Percentiles rank a stretch among this genome's conserved stretches.
phyloP scores from a whole-genome alignment of 1,140 invertebrate species.

The Bombus confusus region DNA sequence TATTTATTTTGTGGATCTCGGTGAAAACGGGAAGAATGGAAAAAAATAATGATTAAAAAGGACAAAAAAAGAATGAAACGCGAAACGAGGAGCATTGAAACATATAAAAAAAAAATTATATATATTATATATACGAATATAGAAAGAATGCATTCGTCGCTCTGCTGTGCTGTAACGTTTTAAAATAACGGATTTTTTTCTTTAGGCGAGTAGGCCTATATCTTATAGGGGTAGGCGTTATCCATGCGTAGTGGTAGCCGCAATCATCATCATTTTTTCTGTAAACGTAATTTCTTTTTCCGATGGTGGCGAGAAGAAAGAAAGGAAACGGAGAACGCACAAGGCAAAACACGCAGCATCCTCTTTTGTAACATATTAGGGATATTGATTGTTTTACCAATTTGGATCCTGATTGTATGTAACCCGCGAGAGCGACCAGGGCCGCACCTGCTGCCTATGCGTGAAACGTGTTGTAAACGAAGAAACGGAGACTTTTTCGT shows the following conservation, averaged over 20 bases:
- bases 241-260: constrained; percentile 73
- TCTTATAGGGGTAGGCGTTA: constrained; percentile 61
- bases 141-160: constrained; percentile 28
- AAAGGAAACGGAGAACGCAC: constrained; percentile 19
- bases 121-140: neutral
- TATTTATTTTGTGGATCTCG: constrained; percentile 83
- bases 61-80: neutral
- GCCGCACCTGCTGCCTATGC: constrained; percentile 74
- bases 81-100: neutral
- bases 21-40: constrained; percentile 38
- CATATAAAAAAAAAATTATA: neutral
- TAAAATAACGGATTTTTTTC: constrained; percentile 1
- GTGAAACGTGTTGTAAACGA: constrained; percentile 10
- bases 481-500: neutral
- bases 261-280: constrained; percentile 63
- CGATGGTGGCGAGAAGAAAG: neutral
- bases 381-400: constrained; percentile 77
- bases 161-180: constrained; percentile 53
- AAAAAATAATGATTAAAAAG: neutral
- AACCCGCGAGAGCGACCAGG: constrained; percentile 76
- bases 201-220: constrained; percentile 66
- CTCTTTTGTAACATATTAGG: constrained; percentile 80
- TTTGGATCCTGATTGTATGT: constrained; percentile 75
- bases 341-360: constrained; percentile 64
- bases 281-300: constrained; percentile 69